Base-by-base conservation (phyloP, 2,113 vertebrate genomes). In the Rhinolophus sinicus region DNA sequence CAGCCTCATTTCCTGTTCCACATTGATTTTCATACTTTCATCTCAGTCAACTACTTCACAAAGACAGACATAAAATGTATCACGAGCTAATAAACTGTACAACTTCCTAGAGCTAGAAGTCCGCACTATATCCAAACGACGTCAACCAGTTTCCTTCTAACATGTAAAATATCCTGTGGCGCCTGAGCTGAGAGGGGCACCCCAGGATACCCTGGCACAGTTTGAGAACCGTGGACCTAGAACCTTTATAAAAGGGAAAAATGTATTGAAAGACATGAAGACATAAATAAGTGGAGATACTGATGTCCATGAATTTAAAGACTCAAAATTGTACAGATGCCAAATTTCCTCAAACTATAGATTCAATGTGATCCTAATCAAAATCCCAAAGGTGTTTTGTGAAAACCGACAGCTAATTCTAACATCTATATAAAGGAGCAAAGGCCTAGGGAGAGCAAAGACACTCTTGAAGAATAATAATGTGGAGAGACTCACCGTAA, bases 311-410 rank as follows among this genome's bases (percentile, higher is more conserved):
- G 15, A 84, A 88, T 83, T 92, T 72, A 70, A 83, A 77, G 33
- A 69, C 14, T 88, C 21, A 84, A 88, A 83, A 70, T 24, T 38
- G 30, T 28, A 77, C 33, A 88, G 4, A 92, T 56, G 24, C 62
- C 15, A 52, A 54, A 54, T 64, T 82, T 80, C 64, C 22, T 85
- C 90, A 90, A 67, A 89, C 62, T 83, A 54, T 6, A 95, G 28
- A 85, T 26, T 95, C 64, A 90, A 67, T 58, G 60, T 18, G 73
- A 85, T 86, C 28, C 47, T 92, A 69, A 70, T 93, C 38, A 94
- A 87, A 90, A 56, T 73, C 38, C 60, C 70, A 83, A 44, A 47
- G 52, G 2, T 6, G 15, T 80, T 93, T 35, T 95, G 35, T 83
- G 35, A 93, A 58, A 87, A 78, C 56, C 0, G 30, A 73, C 21